These are phyloP conservation scores for Phaethon lepturus DNA, from an alignment of 2,113 vertebrate genomes.

Conservation along the genomic window DNA sequence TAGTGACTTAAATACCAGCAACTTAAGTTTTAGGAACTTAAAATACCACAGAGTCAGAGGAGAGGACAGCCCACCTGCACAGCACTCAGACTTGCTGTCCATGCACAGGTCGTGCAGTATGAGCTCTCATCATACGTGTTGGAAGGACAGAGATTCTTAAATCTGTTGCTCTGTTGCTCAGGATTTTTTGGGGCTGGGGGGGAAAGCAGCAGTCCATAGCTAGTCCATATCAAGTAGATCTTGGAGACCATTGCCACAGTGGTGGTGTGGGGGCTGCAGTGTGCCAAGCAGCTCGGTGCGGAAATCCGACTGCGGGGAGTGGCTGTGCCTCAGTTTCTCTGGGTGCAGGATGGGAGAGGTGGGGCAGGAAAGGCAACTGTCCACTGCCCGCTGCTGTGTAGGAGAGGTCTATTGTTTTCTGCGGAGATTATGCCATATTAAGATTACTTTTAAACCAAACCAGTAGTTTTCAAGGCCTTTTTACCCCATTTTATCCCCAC, in stretches of 20 bases:
- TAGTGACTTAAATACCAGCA: not conserved
- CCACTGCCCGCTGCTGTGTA: not conserved
- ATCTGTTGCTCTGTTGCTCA: not conserved
- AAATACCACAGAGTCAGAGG: not conserved
- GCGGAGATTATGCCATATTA: not conserved
- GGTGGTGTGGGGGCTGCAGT: not conserved
- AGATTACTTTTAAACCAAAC: not conserved
- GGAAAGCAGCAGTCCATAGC: not conserved
- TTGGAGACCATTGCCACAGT: not conserved
- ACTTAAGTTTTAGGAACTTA: not conserved
- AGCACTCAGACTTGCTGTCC: not conserved
- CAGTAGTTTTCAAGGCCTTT: not conserved
- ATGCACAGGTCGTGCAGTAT: not conserved
- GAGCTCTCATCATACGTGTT: not conserved
- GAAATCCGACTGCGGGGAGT: not conserved
- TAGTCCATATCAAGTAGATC: not conserved
- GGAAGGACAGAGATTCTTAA: constrained; percentile 19
- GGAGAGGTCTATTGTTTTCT: not conserved
- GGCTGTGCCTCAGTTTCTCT: not conserved
- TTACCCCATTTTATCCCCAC: not conserved
- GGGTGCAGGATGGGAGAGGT: not conserved
- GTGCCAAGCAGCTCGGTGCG: not conserved
- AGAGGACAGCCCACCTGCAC: not conserved
- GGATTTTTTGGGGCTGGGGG: not conserved
- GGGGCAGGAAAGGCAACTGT: not conserved